Evolutionary conservation across 1,140 invertebrate species (phyloP), one percentile per base, ranked within the genome.

Genomic region (Diuraphis noxia): DNA sequence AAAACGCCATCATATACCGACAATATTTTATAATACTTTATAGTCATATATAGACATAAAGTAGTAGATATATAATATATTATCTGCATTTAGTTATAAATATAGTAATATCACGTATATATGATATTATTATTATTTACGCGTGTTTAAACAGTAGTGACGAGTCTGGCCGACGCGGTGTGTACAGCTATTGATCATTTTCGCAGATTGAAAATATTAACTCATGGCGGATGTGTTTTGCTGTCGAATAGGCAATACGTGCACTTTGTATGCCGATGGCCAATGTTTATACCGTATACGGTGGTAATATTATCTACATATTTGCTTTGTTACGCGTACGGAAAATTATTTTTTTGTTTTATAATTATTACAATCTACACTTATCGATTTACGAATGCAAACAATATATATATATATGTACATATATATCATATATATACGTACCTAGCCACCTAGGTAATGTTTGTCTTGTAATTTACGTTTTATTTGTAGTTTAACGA

Each of bases 271-370:
- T 72, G 19, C 13, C 13, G 56, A n/a, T 10, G 56, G 56, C n/a
- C 56, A 72, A n/a, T 72, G 56, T 72, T 72, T 63, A n/a, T n/a
- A n/a, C 56, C 56, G 30, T 63, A 63, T n/a, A 72, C 56, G 56
- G 56, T 63, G 56, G 56, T 72, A n/a, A 72, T 72, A 72, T 72
- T 72, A 72, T 72, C 13, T 72, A n/a, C n/a, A 72, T 72, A 72
- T 72, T n/a, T 72, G 56, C 30, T n/a, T 72, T 72, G 56, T 72
- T 49, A n/a, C n/a, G 56, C 30, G 30, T 6, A 72, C 56, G 56
- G 56, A 72, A 72, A 72, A 72, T 72, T 72, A 72, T 72, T 72
- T 25, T 72, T 72, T 72, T 63, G 30, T n/a, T n/a, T n/a, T n/a
- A n/a, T n/a, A 72, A 72, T 72, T 72, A 72, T 72, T 72, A n/a